These are phyloP conservation scores for Hoplostethus mediterraneus DNA, from an alignment of 2,797 vertebrate species.

Conservation along the genomic window DNA sequence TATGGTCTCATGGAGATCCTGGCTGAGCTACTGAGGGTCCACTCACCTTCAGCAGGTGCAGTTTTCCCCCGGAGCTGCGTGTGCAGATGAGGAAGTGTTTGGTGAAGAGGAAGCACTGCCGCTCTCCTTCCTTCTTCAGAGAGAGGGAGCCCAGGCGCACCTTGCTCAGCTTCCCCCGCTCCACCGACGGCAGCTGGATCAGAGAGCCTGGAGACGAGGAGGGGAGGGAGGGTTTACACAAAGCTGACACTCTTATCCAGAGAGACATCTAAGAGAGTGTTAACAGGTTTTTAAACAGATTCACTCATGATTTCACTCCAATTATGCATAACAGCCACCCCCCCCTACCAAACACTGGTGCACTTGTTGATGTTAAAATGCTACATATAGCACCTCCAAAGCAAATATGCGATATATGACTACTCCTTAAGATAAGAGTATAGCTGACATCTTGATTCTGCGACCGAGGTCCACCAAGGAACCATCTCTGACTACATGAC, in stretches of 20 bases:
- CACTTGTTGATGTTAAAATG: no score
- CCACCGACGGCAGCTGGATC: slow-evolving; percentile 97
- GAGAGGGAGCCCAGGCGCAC: slow-evolving; percentile 96
- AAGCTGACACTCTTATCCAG: slow-evolving; percentile 27
- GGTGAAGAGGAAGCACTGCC: slow-evolving; percentile 98
- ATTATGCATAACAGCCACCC: no score
- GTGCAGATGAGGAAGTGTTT: slow-evolving; percentile 99
- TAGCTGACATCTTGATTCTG: slow-evolving; percentile 21
- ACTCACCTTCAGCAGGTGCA: slow-evolving; percentile 95
- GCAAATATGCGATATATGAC: no score
- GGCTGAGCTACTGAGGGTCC: not conserved
- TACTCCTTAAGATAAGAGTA: no score
- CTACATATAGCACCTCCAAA: no score
- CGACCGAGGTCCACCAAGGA: slow-evolving; percentile 13
- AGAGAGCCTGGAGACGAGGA: slow-evolving; percentile 89
- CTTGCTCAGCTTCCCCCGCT: slow-evolving; percentile 96
- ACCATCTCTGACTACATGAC: slow-evolving; percentile 15
- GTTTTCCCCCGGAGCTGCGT: slow-evolving; percentile 96
- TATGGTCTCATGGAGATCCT: not conserved
- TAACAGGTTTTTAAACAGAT: no score
- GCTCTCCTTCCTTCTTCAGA: slow-evolving; percentile 98
- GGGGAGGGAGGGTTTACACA: slow-evolving; percentile 17
- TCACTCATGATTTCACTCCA: no score
- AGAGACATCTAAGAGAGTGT: no score
- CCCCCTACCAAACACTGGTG: no score